These are phyloP conservation scores for Scolopax rusticola DNA, from an alignment of 2,797 vertebrate genomes.

Conservation along the genomic window DNA sequence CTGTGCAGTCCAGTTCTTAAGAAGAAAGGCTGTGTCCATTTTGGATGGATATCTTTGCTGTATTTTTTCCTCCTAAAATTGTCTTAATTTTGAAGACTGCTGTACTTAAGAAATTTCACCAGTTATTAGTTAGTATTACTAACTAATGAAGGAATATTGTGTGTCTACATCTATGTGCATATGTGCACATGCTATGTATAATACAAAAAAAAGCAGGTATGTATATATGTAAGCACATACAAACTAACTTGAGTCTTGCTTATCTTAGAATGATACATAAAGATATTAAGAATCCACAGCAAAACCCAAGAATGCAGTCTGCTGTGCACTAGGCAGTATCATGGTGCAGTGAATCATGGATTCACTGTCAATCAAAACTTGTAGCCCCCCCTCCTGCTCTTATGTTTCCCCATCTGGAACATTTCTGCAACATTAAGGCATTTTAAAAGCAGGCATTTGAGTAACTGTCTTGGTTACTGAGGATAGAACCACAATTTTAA, in stretches of 20 bases:
- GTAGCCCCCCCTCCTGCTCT: neutral
- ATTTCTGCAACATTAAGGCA: neutral
- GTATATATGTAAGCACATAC: neutral
- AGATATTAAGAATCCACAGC: neutral
- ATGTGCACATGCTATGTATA: neutral
- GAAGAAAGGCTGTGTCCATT: neutral
- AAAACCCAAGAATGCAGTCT: neutral
- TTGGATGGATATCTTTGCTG: neutral
- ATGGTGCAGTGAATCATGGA: neutral
- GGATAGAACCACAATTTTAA: neutral
- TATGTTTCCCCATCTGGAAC: neutral
- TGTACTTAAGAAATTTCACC: neutral
- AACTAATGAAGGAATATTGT: neutral
- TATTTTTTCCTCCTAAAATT: neutral
- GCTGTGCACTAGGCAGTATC: neutral
- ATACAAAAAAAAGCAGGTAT: neutral
- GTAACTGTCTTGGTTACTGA: neutral
- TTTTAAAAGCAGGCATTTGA: conserved; percentile 21
- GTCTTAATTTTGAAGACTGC: neutral
- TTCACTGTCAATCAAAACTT: neutral
- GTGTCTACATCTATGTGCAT: neutral
- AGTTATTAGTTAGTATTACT: neutral
- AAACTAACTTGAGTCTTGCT: neutral
- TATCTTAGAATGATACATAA: neutral
- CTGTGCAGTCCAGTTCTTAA: neutral